Base-by-base conservation (phyloP, 2,113 vertebrate genomes). In the Haliaeetus leucogaster region DNA sequence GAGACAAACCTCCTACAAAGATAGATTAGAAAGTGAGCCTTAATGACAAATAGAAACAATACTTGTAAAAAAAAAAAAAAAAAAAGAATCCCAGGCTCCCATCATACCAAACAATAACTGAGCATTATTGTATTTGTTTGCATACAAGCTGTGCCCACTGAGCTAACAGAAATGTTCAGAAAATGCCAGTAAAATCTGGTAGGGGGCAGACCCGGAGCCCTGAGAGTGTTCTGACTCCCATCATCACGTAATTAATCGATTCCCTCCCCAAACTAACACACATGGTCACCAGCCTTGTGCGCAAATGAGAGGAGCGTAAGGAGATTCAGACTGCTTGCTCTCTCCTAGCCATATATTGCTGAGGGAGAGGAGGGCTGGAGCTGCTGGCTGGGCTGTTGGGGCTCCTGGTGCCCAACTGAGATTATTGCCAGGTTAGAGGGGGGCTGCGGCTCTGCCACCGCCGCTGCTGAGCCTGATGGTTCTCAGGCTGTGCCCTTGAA, bases 21-120 rank as follows among this genome's bases (percentile, higher is more conserved):
- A 94, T 2, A 93, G 43, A 95, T 84, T 96, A 95, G 95, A 95
- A 97, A 97, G 91, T 95, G 85, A 96, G 76, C 85, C 47, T 82
- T 95, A 96, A 89, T 93, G 92, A 96, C 94, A 96, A 94, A 96
- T 84, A 84, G 87, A 91, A 97, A 97, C 93, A 96, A 93, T 97
- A 63, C 82, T 95, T 76, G 18, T 26, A 47, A 43, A 40, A 78
- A 91, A 65, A 70, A 52, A 65, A 70, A 52, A 77, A 78, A 36
- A 36, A 65, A 67, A 71, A 66, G 16, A 79, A 87, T 91, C 48
- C 73, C 79, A 95, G 86, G 32, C 59, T 94, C 79, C 68, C 87
- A 84, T 94, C 85, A 42, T 67, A 80, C 48, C 43, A 88, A 96
- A 96, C 94, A 96, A 82, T 73, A 93, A 95, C 70, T 32, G 42